Conservation (phyloP, 1,140 invertebrate species). For the Drosophila athabasca region DNA sequence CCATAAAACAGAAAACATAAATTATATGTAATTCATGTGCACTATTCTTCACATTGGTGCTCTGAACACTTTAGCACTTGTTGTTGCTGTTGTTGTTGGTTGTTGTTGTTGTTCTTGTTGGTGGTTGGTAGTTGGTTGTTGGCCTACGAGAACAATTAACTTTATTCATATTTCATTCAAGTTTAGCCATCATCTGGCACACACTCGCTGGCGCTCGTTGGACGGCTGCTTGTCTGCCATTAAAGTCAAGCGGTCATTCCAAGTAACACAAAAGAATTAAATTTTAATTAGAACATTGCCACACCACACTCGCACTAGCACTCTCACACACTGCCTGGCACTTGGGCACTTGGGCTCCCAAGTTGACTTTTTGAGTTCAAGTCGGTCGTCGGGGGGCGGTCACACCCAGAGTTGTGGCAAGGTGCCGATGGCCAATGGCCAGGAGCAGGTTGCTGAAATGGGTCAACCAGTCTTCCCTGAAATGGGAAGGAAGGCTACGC, state of each 20-base stretch:
- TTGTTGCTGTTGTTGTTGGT: too few species aligned
- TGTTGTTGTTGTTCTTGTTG: neutral
- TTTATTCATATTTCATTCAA: conserved; percentile 20
- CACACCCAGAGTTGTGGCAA: neutral
- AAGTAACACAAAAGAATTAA: conserved; percentile 65
- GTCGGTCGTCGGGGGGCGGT: conserved; percentile 10
- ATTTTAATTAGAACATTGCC: conserved; percentile 77
- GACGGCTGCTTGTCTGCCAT: conserved; percentile 15
- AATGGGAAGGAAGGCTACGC: neutral
- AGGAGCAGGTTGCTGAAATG: conserved; percentile 48
- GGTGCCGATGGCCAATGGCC: conserved; percentile 1
- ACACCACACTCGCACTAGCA: conserved; percentile 24
- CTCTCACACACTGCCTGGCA: too few species aligned
- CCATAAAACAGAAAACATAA: conserved; percentile 30
- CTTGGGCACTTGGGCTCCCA: conserved; percentile 17
- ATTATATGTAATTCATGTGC: conserved; percentile 45
- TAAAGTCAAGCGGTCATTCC: conserved; percentile 69
- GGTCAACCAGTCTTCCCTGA: conserved; percentile 9
- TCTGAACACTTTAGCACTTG: too few species aligned
- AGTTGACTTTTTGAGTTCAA: conserved; percentile 26
- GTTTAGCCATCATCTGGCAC: conserved; percentile 9
- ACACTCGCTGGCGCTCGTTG: neutral
- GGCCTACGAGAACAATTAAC: conserved; percentile 33
- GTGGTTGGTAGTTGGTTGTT: neutral
- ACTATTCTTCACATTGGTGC: neutral